A percentile compares a stretch with the other conserved stretches of the same genome.
Conservation (phyloP, 2,113 vertebrate species). For the Semicossyphus pulcher region DNA sequence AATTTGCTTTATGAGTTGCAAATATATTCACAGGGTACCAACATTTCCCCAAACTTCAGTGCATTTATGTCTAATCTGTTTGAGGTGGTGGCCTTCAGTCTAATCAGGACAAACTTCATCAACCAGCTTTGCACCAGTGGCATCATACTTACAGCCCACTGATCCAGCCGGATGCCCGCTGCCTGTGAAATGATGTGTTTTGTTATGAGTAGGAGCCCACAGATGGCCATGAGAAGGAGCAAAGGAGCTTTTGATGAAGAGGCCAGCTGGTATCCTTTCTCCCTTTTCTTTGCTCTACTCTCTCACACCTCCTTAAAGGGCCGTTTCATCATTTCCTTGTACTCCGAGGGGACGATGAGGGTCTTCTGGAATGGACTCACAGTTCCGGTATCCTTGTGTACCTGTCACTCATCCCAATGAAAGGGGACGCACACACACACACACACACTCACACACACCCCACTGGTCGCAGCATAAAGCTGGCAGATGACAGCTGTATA, state of each 20-base stretch:
- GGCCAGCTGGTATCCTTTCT: constrained; percentile 71
- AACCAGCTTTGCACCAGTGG: constrained; percentile 26
- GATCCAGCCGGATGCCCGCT: constrained; percentile 45
- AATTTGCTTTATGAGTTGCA: too few species aligned
- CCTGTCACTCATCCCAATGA: constrained; percentile 58
- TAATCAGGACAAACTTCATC: constrained; percentile 22
- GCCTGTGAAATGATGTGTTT: constrained; percentile 51
- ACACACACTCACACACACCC: constrained; percentile 20
- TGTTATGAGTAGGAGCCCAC: constrained; percentile 56
- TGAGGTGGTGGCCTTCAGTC: constrained; percentile 10
- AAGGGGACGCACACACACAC: constrained; percentile 23
- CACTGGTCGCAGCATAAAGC: constrained; percentile 41
- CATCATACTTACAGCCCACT: constrained; percentile 16
- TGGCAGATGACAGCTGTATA: constrained; percentile 69
- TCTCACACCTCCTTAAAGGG: constrained; percentile 56
- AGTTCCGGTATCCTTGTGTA: constrained; percentile 65
- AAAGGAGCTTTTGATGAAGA: constrained; percentile 62
- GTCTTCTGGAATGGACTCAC: constrained; percentile 53
- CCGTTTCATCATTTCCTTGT: constrained; percentile 57
- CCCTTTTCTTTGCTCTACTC: constrained; percentile 47
- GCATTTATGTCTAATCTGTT: background rate
- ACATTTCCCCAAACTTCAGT: too few species aligned
- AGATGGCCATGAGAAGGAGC: constrained; percentile 62
- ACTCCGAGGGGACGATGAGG: constrained; percentile 41
- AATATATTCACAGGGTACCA: too few species aligned